Evolutionary conservation across 2,888 invertebrate species (phyloP), one percentile per base, ranked within the genome.

Genomic region (Meteorus colon): DNA sequence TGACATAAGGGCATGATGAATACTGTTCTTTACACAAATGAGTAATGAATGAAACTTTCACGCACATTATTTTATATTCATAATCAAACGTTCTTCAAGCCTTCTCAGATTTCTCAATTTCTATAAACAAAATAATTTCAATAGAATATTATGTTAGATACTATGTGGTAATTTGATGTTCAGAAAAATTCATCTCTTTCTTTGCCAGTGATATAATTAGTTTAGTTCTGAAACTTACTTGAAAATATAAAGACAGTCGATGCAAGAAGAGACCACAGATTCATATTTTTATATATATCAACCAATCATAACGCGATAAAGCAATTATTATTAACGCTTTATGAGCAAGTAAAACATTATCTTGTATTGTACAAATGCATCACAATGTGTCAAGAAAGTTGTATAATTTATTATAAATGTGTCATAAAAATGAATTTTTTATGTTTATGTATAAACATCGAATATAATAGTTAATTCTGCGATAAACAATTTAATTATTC

Each of bases 271-370:
- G 24, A 24, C 24, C 24, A 24, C 55, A n/a, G 55, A 1, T 31
- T 4, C 29, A 27, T 29, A 24, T 24, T 5, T 29, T 3, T 1
- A 31, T 62, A 27, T 29, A 24, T 24, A 16, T 29, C 12, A 2
- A 31, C 12, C 5, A 34, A 14, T n/a, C 63, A 1, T 16, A 12
- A 63, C 12, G 5, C 31, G 31, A 16, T 31, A 34, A 14, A 34
- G 3, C 29, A 31, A 6, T 5, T 5, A 6, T 65, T n/a, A 41
- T 29, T 16, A 41, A 65, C 41, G 19, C 37, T 65, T 41, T 41
- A 41, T 65, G 65, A 65, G n/a, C 65, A 65, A 65, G 41, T 65
- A 41, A 65, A 24, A 65, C 41, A 37, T n/a, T 16, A 29, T 62
- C 12, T 31, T 14, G 3, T 4, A 31, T 5, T 3, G 4, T n/a